These are phyloP conservation scores for Heliconius ismenius DNA, from an alignment of 2,888 invertebrate genomes.

Conservation along the genomic window DNA sequence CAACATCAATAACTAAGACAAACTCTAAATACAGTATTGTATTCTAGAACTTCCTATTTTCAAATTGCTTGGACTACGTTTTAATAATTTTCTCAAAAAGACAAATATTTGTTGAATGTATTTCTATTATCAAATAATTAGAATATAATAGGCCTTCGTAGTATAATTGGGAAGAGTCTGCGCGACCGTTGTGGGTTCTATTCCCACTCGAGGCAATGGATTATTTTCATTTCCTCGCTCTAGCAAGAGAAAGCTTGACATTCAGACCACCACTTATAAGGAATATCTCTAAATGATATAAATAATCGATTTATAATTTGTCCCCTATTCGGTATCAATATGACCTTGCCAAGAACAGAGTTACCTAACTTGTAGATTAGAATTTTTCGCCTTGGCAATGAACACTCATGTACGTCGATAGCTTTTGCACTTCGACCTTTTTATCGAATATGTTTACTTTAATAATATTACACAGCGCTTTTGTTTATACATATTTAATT, in stretches of 20 bases:
- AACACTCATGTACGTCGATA: constrained; percentile 19
- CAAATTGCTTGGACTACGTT: too few relatives aligned
- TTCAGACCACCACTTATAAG: background rate
- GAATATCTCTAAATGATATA: background rate
- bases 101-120: too few relatives aligned
- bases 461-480: background rate
- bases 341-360: constrained; percentile 21
- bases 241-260: background rate
- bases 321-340: background rate
- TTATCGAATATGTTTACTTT: constrained; percentile 20
- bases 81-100: too few relatives aligned
- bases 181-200: background rate
- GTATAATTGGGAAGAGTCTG: background rate
- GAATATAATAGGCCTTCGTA: too few relatives aligned
- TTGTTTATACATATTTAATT: constrained; percentile 14
- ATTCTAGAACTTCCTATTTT: too few relatives aligned
- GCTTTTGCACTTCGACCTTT: background rate
- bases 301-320: background rate
- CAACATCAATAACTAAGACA: too few relatives aligned
- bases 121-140: too few relatives aligned
- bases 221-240: background rate
- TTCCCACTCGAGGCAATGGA: background rate
- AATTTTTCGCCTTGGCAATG: constrained; percentile 29
- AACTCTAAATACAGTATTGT: too few relatives aligned
- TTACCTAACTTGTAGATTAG: constrained; percentile 15